A percentile compares a stretch with the other conserved stretches of the same genome.
These are phyloP conservation scores for Odontomyia ornata DNA, from an alignment of 2,888 invertebrate genomes.

Conservation along the genomic window DNA sequence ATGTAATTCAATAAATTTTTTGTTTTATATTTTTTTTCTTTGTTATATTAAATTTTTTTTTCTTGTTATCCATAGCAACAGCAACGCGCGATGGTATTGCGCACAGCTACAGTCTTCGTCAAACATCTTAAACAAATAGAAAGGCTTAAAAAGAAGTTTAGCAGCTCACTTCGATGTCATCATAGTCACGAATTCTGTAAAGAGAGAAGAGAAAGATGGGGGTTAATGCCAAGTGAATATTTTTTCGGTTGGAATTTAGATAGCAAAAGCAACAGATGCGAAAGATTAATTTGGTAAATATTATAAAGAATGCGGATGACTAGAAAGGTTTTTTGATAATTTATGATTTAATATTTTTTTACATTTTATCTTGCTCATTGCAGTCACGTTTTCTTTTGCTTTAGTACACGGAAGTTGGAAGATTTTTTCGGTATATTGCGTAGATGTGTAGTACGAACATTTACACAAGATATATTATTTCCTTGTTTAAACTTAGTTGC, in stretches of 20 bases:
- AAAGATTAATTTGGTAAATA: background rate
- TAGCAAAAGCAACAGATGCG: too few relatives aligned
- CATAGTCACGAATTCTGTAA: slow-evolving; percentile 96
- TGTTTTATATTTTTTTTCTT: slow-evolving; percentile 51
- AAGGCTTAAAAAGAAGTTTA: slow-evolving; percentile 72
- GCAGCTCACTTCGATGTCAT: slow-evolving; percentile 97
- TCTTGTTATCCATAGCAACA: slow-evolving; percentile 65
- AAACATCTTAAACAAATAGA: slow-evolving; percentile 66
- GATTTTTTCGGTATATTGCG: too few relatives aligned
- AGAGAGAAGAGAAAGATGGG: slow-evolving; percentile 36
- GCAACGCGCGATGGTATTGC: slow-evolving; percentile 65
- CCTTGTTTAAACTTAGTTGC: too few relatives aligned
- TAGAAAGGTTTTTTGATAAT: too few relatives aligned
- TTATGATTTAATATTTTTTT: too few relatives aligned
- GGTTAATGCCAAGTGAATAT: background rate
- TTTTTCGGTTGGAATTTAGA: background rate
- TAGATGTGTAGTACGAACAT: too few relatives aligned
- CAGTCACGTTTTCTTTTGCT: too few relatives aligned
- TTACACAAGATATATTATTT: too few relatives aligned
- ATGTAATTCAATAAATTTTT: slow-evolving; percentile 53
- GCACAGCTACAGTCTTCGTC: slow-evolving; percentile 71
- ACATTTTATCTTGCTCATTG: too few relatives aligned
- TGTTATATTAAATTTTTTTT: slow-evolving; percentile 57
- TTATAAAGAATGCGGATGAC: background rate
- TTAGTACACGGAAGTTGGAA: too few relatives aligned